phyloP scores from a whole-genome alignment of 2,888 invertebrate species.

The Parasteatoda lunata region DNA sequence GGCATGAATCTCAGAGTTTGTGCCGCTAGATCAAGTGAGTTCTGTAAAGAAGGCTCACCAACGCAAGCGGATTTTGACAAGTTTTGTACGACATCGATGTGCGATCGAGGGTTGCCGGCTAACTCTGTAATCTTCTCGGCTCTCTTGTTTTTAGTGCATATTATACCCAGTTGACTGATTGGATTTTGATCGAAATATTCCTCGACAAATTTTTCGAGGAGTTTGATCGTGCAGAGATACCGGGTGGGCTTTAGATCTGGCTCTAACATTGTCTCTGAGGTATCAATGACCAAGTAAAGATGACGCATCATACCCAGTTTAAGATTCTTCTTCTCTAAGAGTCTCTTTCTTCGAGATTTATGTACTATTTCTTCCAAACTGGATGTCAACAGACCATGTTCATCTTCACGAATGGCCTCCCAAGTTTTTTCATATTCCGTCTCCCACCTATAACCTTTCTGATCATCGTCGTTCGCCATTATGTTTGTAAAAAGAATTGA shows the following conservation, averaged over 20 bases:
- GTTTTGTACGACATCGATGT: slow-evolving; percentile 75
- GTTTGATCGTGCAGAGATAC: slow-evolving; percentile 89
- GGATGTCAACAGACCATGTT: slow-evolving; percentile 91
- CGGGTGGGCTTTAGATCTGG: slow-evolving; percentile 96
- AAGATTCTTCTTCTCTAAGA: slow-evolving; percentile 79
- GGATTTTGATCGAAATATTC: slow-evolving; percentile 99
- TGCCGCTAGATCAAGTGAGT: slow-evolving; percentile 90
- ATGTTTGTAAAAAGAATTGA: not conserved
- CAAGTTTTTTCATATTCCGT: slow-evolving; percentile 96
- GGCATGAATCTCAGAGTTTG: slow-evolving; percentile 90
- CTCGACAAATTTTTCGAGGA: slow-evolving; percentile 92
- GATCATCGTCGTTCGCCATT: slow-evolving; percentile 88
- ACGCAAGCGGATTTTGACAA: slow-evolving; percentile 80
- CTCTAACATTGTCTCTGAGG: slow-evolving; percentile 94
- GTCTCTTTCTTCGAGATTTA: slow-evolving; percentile 83
- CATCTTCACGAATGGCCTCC: slow-evolving; percentile 98
- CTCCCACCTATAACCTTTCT: slow-evolving; percentile 94
- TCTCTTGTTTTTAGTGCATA: slow-evolving; percentile 92
- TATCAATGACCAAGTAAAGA: slow-evolving; percentile 91
- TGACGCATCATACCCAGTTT: slow-evolving; percentile 98
- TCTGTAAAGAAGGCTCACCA: slow-evolving; percentile 97
- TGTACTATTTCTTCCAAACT: slow-evolving; percentile 93
- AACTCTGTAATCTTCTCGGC: slow-evolving; percentile 94
- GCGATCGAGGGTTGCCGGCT: slow-evolving; percentile 80
- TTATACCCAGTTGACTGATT: slow-evolving; percentile 95